Conservation (phyloP, 2,797 vertebrate genomes). For the Cyclura pinguis region DNA sequence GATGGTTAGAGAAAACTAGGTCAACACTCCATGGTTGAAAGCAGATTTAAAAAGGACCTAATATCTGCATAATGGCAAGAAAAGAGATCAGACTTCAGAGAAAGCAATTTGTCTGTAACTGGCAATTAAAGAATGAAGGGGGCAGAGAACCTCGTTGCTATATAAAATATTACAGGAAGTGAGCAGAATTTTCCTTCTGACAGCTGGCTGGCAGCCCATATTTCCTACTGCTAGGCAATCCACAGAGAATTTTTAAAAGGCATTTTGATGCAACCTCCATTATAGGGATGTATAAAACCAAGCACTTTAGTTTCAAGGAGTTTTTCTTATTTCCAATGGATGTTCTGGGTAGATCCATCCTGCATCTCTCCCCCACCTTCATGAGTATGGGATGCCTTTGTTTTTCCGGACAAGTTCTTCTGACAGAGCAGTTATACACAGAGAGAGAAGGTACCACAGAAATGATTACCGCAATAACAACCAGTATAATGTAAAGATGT, state of each 20-base stretch:
- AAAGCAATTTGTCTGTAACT: conserved; percentile 40
- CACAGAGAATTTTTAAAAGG: conserved; percentile 51
- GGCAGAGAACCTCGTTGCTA: not conserved
- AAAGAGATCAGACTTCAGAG: conserved; percentile 36
- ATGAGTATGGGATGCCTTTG: not conserved
- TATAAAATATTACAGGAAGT: not conserved
- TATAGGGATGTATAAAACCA: not conserved
- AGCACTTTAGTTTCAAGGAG: not conserved
- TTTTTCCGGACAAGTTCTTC: not conserved
- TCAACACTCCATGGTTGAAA: conserved; percentile 68
- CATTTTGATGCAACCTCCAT: conserved; percentile 39
- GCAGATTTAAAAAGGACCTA: conserved; percentile 65
- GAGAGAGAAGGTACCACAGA: too few species aligned
- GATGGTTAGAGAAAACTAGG: conserved; percentile 67
- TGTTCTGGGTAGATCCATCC: not conserved
- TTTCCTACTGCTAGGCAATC: conserved; percentile 24
- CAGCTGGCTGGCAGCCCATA: not conserved
- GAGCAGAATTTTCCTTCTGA: not conserved
- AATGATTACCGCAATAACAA: not conserved
- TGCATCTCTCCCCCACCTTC: too few species aligned
- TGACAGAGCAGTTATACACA: not conserved
- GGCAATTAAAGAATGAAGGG: conserved; percentile 16
- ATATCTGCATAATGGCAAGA: conserved; percentile 45
- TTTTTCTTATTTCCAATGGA: not conserved
- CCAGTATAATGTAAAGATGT: not conserved